Base-by-base conservation (phyloP, 2,797 vertebrate species). In the Tangara arthus region DNA sequence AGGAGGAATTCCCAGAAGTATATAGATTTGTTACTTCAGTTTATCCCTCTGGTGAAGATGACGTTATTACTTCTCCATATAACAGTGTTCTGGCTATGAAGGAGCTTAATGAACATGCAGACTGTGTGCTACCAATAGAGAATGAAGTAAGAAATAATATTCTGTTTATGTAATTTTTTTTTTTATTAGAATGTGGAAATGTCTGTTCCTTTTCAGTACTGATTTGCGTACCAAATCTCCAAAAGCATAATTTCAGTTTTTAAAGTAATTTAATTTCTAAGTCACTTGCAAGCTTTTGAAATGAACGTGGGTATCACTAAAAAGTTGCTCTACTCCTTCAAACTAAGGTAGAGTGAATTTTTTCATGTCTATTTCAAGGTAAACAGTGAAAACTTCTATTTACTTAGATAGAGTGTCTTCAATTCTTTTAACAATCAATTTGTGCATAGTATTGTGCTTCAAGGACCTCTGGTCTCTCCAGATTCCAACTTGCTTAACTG, bases 61-160 rank as follows among this genome's bases (percentile, higher is more conserved):
- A 99, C 86, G 99, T 99, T 85, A 97, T 99, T 97, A 99, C 99
- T 14, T 99, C 99, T 56, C 99, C 99, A 6, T 99, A 99, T 94
- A 99, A 99, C 98, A 99, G 98, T 49, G 97, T 99, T 46, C 98
- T 99, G 96, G 99, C 99, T 91, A 99, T 99, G 99, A 99, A 97
- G 80, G 99, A 99, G 91, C 99, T 99, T 44, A 99, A 98, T 11
- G 99, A 99, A 93, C 98, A 99, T 22, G 99, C 99, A 5, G 98
- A 99, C 97, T 99, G 99, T 92, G 99, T 99, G 17, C 96, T 99
- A 68, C 99, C 99, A 52, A 98, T 99, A 69, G 99, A 99, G 96
- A 99, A 99, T 94, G 99, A 99, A 98, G 99, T 99, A 94, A 97
- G 98, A 94, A 77, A 78, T 46, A 34, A 53, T 87, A 28, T 11